A percentile compares a stretch with the other conserved stretches of the same genome.
These are phyloP conservation scores for Cyclophora albipunctata DNA, from an alignment of 2,888 invertebrate species.

Conservation along the genomic window DNA sequence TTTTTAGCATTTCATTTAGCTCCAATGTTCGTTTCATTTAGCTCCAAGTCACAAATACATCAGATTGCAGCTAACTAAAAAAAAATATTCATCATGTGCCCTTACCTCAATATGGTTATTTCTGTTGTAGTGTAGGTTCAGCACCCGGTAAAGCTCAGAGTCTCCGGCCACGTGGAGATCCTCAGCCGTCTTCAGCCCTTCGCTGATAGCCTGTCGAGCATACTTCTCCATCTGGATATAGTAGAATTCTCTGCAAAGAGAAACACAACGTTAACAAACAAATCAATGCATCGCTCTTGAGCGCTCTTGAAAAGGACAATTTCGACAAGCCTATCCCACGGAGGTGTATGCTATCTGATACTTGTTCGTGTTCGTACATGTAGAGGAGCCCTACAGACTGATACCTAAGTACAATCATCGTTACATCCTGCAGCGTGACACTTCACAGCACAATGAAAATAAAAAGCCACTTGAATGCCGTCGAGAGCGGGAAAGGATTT, in stretches of 20 bases:
- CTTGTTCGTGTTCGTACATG: too few relatives aligned
- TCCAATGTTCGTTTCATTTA: too few relatives aligned
- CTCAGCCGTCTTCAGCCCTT: conserved; percentile 94
- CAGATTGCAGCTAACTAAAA: too few relatives aligned
- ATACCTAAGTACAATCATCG: too few relatives aligned
- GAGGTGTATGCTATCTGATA: too few relatives aligned
- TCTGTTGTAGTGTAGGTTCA: conserved; percentile 99
- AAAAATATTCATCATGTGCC: conserved; percentile 1
- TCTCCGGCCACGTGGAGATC: conserved; percentile 96
- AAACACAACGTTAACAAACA: conserved; percentile 16
- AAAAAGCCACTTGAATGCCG: conserved; percentile 63
- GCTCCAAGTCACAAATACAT: not conserved
- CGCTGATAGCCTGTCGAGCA: conserved; percentile 97
- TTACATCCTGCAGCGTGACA: conserved; percentile 49
- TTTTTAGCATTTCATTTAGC: too few relatives aligned
- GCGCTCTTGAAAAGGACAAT: not conserved
- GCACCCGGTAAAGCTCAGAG: conserved; percentile 97
- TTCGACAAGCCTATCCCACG: too few relatives aligned
- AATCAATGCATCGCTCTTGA: not conserved
- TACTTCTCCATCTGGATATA: conserved; percentile 99
- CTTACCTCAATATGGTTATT: conserved; percentile 96
- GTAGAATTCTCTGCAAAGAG: conserved; percentile 94
- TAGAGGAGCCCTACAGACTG: conserved; percentile 1
- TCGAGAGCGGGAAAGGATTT: conserved; percentile 69
- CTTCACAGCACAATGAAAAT: conserved; percentile 68